phyloP scores from a whole-genome alignment of 2,797 vertebrate species.

The Eospalax fontanierii region DNA sequence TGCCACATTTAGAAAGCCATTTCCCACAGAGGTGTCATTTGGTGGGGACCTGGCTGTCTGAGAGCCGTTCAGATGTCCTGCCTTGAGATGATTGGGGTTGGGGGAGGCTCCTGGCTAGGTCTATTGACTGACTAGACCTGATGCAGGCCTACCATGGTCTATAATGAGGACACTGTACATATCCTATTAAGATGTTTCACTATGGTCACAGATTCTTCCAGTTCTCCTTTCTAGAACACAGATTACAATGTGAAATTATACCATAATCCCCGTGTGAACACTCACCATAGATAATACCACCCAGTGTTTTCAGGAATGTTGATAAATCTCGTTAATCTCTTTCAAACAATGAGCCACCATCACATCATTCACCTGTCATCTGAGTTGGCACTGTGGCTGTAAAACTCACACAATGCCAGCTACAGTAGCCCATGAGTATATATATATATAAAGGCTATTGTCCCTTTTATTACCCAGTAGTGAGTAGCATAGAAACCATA shows the following conservation, averaged over 20 bases:
- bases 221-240: neutral
- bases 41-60: conserved; percentile 19
- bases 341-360: neutral
- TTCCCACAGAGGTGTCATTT: conserved; percentile 56
- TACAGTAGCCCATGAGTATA: neutral
- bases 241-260: neutral
- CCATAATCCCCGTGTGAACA: neutral
- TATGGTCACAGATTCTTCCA: neutral
- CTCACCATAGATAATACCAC: neutral
- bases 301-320: neutral
- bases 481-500: neutral
- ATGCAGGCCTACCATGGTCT: neutral
- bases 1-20: conserved; percentile 72
- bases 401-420: neutral
- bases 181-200: neutral
- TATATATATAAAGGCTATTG: neutral
- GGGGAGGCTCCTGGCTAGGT: neutral
- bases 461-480: neutral
- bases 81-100: neutral
- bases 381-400: neutral
- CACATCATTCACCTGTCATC: neutral
- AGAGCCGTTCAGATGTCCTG: conserved; percentile 5
- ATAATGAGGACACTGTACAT: neutral
- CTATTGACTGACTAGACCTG: neutral
- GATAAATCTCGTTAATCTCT: neutral